A percentile compares a stretch with the other conserved stretches of the same genome.
These are phyloP conservation scores for Caradrina clavipalpis DNA, from an alignment of 2,888 invertebrate species.

Conservation along the genomic window DNA sequence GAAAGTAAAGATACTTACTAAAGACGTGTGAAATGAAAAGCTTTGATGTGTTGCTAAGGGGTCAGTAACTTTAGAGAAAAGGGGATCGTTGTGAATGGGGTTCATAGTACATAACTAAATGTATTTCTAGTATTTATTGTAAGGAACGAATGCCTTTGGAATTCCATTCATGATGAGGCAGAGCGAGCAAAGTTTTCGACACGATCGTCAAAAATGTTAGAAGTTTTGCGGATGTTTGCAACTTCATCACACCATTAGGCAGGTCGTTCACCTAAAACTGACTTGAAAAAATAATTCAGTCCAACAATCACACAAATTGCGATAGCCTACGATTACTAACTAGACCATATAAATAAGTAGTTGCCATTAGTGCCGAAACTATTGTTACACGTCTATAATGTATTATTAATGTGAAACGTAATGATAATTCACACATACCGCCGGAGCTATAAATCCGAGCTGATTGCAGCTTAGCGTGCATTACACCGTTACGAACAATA, in stretches of 20 bases:
- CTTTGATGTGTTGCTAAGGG: not conserved
- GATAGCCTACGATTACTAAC: constrained; percentile 31
- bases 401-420: constrained; percentile 57
- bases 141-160: not conserved
- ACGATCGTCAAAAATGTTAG: not conserved
- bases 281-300: constrained; percentile 20
- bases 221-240: not conserved
- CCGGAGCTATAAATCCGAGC: constrained; percentile 58
- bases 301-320: constrained; percentile 16
- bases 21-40: constrained; percentile 21
- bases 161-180: not conserved
- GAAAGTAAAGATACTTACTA: not conserved
- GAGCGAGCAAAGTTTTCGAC: not conserved
- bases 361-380: constrained; percentile 49
- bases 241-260: not conserved
- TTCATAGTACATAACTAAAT: too few species aligned
- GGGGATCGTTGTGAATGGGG: too few species aligned
- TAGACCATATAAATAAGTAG: constrained; percentile 47
- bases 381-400: constrained; percentile 53
- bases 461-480: constrained; percentile 56
- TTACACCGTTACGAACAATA: constrained; percentile 64
- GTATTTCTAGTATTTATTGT: not conserved
- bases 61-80: not conserved
- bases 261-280: constrained; percentile 3
- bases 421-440: constrained; percentile 60